Base-by-base conservation (phyloP, 2,888 invertebrate species). In the Ophion ventricosus region DNA sequence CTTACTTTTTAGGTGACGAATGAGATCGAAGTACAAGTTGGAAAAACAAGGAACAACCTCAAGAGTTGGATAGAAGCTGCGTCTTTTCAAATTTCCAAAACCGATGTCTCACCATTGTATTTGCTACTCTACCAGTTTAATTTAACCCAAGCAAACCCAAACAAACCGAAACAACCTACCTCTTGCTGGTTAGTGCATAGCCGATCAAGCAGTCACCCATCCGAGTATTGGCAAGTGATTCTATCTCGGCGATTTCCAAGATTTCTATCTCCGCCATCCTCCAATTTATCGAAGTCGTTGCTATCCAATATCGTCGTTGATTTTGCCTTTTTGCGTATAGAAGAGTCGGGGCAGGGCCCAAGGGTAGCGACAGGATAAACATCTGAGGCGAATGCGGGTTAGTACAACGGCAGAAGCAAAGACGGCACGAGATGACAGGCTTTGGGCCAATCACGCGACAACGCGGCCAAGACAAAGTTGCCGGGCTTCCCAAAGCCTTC, bases 401-500 rank as follows among this genome's bases (percentile, higher is more conserved):
- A 29, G 26, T 29, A 23, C 25, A 74, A 29, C 25, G 23, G 57
- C 43, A 63, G 57, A 25, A 70, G 20, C 35, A 54, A 59, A 54
- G n/a, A 57, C 54, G n/a, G 69, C 29, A 76, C 73, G 64, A 81
- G 59, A 78, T 81, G 64, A 70, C 35, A 40, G 77, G 61, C 75
- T 70, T 75, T 66, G 54, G 70, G 59, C 64, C 20, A 73, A 72
- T 64, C 72, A 14, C 61, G 64, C 70, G 78, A 78, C 80, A 74
- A 54, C 78, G 49, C 23, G 59, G 25, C 59, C 63, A 23, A 14
- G 43, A 23, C 43, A 25, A 64, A 67, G 63, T 59, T 56, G 26
- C 43, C 59, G 67, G 66, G 73, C 77, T 84, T 78, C 70, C 67
- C n/a, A 63, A 74, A 76, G 74, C 80, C 64, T 81, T 61, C 81